Evolutionary conservation across 2,113 vertebrate species (phyloP).

Genomic region (Rhineura floridana): DNA sequence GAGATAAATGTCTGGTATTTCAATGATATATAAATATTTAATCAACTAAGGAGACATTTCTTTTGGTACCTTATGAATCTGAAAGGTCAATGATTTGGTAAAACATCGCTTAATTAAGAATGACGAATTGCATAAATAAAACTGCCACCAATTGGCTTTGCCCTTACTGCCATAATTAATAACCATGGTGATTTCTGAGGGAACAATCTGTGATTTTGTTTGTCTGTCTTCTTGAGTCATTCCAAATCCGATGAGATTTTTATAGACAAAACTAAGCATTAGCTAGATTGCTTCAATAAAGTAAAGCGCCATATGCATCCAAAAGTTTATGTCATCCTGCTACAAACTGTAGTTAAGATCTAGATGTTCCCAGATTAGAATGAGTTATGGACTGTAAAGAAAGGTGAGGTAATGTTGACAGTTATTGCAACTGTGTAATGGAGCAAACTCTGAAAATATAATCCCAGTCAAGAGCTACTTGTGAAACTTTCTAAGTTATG

Average conservation of each 20-base stretch:
- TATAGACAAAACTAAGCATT: constrained; percentile 49
- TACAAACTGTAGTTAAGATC: constrained; percentile 31
- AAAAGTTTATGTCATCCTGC: constrained; percentile 38
- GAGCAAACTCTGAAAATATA: background rate
- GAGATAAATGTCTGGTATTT: constrained; percentile 66
- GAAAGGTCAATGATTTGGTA: constrained; percentile 43
- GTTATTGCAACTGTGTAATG: background rate
- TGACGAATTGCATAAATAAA: constrained; percentile 32
- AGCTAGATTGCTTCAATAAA: constrained; percentile 50
- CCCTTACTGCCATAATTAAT: constrained; percentile 42
- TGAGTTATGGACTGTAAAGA: constrained; percentile 6
- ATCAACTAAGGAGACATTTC: constrained; percentile 51
- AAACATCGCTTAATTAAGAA: constrained; percentile 41
- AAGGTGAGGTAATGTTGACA: constrained; percentile 29
- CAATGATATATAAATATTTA: constrained; percentile 67
- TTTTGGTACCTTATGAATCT: constrained; percentile 52
- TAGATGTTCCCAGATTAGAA: constrained; percentile 44
- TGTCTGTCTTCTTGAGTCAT: background rate
- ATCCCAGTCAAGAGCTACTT: background rate
- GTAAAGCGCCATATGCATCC: constrained; percentile 13
- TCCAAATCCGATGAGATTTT: constrained; percentile 29
- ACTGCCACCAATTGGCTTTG: constrained; percentile 31
- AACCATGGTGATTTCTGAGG: constrained; percentile 15
- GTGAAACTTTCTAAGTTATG: background rate
- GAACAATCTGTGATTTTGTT: constrained; percentile 41